Evolutionary conservation across 2,797 vertebrate genomes (phyloP).

Genomic region (Florisuga fusca): DNA sequence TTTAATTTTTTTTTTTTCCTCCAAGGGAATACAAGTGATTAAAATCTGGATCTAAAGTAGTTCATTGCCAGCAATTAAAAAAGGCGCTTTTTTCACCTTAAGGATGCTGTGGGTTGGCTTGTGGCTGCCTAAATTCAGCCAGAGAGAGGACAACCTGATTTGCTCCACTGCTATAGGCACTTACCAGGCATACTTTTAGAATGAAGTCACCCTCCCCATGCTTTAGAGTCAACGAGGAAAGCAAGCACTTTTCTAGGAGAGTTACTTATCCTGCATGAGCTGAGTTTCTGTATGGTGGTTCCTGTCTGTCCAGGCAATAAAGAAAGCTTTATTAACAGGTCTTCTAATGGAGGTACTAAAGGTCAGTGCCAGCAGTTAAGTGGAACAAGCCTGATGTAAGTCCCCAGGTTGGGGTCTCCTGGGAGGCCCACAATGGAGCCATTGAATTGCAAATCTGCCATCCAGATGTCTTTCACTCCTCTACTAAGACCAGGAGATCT

Average conservation of each 20-base stretch:
- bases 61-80: background rate
- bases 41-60: background rate
- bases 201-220: background rate
- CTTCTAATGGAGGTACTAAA: background rate
- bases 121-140: background rate
- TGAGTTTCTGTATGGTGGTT: background rate
- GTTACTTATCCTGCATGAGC: background rate
- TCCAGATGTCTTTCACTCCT: background rate
- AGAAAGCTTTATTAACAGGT: background rate
- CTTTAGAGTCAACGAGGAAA: background rate
- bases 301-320: background rate
- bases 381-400: background rate
- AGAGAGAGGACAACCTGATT: background rate
- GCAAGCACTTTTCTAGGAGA: background rate
- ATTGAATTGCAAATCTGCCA: background rate
- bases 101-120: background rate
- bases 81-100: background rate
- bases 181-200: background rate
- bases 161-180: background rate
- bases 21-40: rapidly evolving
- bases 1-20: background rate
- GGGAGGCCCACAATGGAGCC: background rate
- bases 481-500: background rate
- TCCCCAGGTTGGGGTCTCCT: background rate
- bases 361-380: background rate